Percentiles rank a stretch among this genome's conserved stretches.
Evolutionary conservation across 2,888 invertebrate species (phyloP).

Genomic region (Leucoptera coffeella): DNA sequence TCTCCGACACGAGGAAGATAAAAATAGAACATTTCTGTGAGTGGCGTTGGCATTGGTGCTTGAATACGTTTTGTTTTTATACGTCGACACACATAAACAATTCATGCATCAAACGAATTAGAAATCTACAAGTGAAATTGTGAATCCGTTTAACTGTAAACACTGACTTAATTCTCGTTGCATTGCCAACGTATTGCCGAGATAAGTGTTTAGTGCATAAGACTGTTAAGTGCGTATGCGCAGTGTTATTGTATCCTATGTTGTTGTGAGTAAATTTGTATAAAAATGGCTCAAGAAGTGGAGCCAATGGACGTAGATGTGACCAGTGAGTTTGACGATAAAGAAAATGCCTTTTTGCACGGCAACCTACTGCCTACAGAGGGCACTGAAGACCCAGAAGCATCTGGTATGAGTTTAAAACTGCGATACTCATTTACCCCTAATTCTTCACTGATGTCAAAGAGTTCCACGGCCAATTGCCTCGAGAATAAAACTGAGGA

Average conservation of each 20-base stretch:
- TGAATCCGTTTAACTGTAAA: conserved; percentile 31
- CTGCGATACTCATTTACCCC: conserved; percentile 38
- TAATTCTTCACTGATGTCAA: conserved; percentile 33
- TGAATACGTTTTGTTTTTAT: conserved; percentile 29
- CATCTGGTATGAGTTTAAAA: conserved; percentile 39
- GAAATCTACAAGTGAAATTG: too few species aligned
- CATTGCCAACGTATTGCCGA: conserved; percentile 11
- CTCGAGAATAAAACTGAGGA: conserved; percentile 16
- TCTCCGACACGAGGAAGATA: conserved; percentile 35
- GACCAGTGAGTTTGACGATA: conserved; percentile 33
- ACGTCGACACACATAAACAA: conserved; percentile 42
- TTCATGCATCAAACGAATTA: conserved; percentile 30
- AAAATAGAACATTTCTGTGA: conserved; percentile 43
- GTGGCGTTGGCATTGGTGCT: conserved; percentile 27
- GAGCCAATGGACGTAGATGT: conserved; percentile 39
- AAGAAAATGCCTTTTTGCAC: conserved; percentile 31
- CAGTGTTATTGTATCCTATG: too few species aligned
- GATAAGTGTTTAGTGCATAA: conserved; percentile 5
- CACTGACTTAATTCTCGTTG: conserved; percentile 28
- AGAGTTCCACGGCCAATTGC: conserved; percentile 22
- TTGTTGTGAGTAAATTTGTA: too few species aligned
- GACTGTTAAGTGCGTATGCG: too few species aligned
- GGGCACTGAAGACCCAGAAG: conserved; percentile 37
- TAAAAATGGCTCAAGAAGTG: conserved; percentile 26
- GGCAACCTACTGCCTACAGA: conserved; percentile 25